A percentile compares a stretch with the other conserved stretches of the same genome.
Conservation (phyloP, 2,888 invertebrate genomes). For the Parthenolecanium corni region DNA sequence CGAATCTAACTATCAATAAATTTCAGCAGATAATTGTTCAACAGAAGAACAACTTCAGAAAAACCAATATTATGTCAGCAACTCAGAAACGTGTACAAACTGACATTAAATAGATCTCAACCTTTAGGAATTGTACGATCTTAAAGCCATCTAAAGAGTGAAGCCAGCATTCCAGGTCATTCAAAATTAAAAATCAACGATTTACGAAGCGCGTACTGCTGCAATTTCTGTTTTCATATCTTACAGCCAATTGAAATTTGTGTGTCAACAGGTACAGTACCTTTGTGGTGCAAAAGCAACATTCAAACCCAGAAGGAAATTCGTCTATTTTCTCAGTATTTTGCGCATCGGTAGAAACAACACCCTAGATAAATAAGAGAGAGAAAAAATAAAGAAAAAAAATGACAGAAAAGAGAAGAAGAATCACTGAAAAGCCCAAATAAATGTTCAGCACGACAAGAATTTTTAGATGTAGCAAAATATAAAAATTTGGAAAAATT, state of each 20-base stretch:
- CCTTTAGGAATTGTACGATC: too few relatives aligned
- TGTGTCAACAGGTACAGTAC: conserved; percentile 43
- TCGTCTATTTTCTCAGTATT: conserved; percentile 63
- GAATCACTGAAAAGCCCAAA: background rate
- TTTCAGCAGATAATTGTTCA: too few relatives aligned
- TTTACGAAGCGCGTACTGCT: background rate
- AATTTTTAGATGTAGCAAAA: too few relatives aligned
- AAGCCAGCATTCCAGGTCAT: background rate
- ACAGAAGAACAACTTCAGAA: too few relatives aligned
- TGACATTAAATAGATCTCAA: too few relatives aligned
- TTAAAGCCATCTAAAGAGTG: background rate
- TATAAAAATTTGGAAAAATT: too few relatives aligned
- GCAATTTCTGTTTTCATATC: background rate
- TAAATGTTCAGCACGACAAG: too few relatives aligned
- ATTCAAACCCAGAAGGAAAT: conserved; percentile 89
- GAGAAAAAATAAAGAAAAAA: conserved; percentile 12
- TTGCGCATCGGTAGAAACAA: conserved; percentile 8
- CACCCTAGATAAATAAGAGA: conserved; percentile 11
- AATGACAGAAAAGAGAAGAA: conserved; percentile 22
- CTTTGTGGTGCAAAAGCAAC: conserved; percentile 94
- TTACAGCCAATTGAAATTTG: background rate
- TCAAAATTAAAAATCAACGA: background rate
- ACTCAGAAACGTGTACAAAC: too few relatives aligned
- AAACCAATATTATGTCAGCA: too few relatives aligned
- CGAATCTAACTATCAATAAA: too few relatives aligned